phyloP scores from a whole-genome alignment of 1,140 invertebrate genomes.

The Drosophila grimshawi region DNA sequence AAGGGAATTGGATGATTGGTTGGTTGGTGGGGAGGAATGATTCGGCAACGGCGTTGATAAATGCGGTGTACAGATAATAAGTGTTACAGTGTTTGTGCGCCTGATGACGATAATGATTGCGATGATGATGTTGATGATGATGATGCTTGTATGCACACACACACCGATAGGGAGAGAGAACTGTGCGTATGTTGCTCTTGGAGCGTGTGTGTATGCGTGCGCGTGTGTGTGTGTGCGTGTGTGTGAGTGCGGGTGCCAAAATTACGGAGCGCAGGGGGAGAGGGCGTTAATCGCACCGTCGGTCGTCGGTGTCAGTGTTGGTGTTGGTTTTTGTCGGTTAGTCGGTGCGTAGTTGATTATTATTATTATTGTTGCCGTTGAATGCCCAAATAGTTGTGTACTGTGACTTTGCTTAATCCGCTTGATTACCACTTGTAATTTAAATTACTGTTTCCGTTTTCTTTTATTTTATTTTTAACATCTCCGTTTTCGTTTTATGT shows the following conservation, averaged over 20 bases:
- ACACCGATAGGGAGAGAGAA: not conserved
- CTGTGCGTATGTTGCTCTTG: no score
- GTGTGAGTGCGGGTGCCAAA: conserved; percentile 45
- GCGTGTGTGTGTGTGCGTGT: conserved; percentile 28
- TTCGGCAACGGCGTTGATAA: conserved; percentile 48
- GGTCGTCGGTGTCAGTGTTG: conserved; percentile 50
- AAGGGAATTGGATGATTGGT: not conserved
- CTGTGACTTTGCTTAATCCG: conserved; percentile 54
- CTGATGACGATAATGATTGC: not conserved
- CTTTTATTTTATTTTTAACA: conserved; percentile 63
- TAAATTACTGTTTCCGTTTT: conserved; percentile 61
- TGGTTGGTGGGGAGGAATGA: conserved; percentile 6
- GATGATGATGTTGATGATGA: conserved; percentile 56
- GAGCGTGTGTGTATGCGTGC: not conserved
- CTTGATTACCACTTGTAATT: conserved; percentile 70
- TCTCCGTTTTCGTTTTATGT: conserved; percentile 63
- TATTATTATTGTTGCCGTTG: conserved; percentile 48
- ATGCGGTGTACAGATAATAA: conserved; percentile 61
- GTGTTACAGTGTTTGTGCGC: conserved; percentile 41
- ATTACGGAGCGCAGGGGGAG: conserved; percentile 47
- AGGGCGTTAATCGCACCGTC: conserved; percentile 55
- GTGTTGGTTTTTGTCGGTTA: conserved; percentile 44
- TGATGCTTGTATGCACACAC: conserved; percentile 50
- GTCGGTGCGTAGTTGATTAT: conserved; percentile 65
- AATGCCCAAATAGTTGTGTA: conserved; percentile 48